These are phyloP conservation scores for Cosmia pyralina DNA, from an alignment of 2,888 invertebrate genomes.

Conservation along the genomic window DNA sequence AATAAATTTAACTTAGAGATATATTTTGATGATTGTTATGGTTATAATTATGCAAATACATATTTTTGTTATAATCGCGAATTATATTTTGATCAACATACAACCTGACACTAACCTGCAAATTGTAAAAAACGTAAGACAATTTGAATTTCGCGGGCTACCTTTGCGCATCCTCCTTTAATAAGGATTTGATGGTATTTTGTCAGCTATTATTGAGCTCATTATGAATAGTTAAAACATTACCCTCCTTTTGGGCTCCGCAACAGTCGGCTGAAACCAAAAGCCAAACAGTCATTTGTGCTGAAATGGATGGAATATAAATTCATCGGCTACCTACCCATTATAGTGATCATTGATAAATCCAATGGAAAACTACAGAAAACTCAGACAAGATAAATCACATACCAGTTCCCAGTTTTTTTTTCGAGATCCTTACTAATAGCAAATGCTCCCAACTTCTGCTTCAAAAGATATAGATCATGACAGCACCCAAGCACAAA, in stretches of 20 bases:
- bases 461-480: conserved; percentile 17
- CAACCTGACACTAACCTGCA: too few relatives aligned
- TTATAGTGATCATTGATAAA: neutral
- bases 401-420: neutral
- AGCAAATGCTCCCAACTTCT: conserved; percentile 4
- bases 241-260: neutral
- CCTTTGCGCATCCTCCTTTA: too few relatives aligned
- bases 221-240: neutral
- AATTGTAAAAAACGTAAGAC: too few relatives aligned
- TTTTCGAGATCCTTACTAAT: neutral
- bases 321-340: neutral
- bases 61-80: too few relatives aligned
- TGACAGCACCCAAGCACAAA: conserved; percentile 35
- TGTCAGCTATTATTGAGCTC: neutral
- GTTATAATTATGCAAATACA: too few relatives aligned
- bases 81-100: too few relatives aligned
- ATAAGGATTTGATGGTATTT: neutral
- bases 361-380: neutral
- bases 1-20: too few relatives aligned
- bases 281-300: neutral
- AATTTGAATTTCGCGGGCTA: too few relatives aligned
- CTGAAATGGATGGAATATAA: neutral
- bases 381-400: neutral
- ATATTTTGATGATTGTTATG: too few relatives aligned
- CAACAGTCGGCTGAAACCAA: neutral